A percentile compares a stretch with the other conserved stretches of the same genome.
Conservation (phyloP, 2,888 invertebrate genomes). For the Phortica okadai region DNA sequence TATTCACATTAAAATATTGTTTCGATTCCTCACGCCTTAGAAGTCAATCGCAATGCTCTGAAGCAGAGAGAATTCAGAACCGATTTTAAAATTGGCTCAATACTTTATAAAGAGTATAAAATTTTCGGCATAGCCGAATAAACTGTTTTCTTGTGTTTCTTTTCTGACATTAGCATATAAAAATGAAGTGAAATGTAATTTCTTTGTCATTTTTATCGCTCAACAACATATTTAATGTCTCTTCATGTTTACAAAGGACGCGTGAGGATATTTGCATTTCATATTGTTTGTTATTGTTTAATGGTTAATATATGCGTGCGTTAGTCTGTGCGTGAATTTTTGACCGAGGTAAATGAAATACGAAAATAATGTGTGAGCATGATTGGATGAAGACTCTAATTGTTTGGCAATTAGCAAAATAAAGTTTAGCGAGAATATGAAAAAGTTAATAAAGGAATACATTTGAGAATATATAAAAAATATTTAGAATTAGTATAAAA, state of each 20-base stretch:
- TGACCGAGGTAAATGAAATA: background rate
- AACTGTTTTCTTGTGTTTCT: too few relatives aligned
- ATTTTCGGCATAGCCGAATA: too few relatives aligned
- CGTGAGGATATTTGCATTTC: slow-evolving; percentile 7
- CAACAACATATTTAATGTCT: slow-evolving; percentile 16
- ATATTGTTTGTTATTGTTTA: background rate
- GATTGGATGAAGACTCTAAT: background rate
- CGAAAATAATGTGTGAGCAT: background rate
- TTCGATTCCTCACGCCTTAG: too few relatives aligned
- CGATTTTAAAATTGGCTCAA: too few relatives aligned
- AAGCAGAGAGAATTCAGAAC: too few relatives aligned
- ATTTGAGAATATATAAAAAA: too few relatives aligned
- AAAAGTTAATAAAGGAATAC: background rate
- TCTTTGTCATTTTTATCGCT: slow-evolving; percentile 11
- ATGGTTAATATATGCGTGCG: too few relatives aligned
- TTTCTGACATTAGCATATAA: background rate
- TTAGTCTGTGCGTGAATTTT: too few relatives aligned
- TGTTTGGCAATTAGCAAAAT: background rate
- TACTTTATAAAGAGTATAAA: too few relatives aligned
- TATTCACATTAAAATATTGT: too few relatives aligned
- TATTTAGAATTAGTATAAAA: too few relatives aligned
- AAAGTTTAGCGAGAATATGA: background rate
- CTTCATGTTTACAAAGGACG: slow-evolving; percentile 25
- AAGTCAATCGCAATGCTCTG: too few relatives aligned
- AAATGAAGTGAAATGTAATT: slow-evolving; percentile 12